Evolutionary conservation across 1,140 invertebrate genomes (phyloP), one percentile per base, ranked within the genome.

Genomic region (Penaeus chinensis): DNA sequence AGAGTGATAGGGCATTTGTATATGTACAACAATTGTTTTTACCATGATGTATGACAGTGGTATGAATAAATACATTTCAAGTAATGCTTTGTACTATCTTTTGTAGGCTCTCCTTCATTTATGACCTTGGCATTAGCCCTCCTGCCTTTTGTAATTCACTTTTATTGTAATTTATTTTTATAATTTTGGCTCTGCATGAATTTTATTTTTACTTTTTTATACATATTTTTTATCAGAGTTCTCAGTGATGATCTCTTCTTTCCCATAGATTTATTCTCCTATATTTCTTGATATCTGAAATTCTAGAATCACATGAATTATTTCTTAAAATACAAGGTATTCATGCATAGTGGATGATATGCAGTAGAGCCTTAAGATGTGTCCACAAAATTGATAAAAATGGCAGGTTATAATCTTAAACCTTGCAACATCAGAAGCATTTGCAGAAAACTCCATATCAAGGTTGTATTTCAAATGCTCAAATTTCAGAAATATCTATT

Each of bases 61-160:
- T 82, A 87, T 87, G 86, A 87, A 87, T 87, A 87, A 87, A 87
- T 83, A 87, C 79, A 87, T 87, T 87, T 87, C 80, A 87, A 87
- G 86, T 87, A 87, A 82, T 87, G 86, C 80, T 87, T 87, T 83
- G 86, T 87, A 47, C 86, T 87, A 78, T 87, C 80, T 82, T 83
- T 83, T 78, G 74, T 87, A 87, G 69, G 86, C 74, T 54, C 82
- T 87, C 86, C 86, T 83, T 87, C 86, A 82, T 77, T 77, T 83
- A 65, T 71, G n/a, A 65, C 86, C 86, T 87, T 83, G 86, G 86
- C 86, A 87, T 87, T 87, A 87, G 86, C 86, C 86, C 86, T 87
- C 86, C 61, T 87, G 86, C 86, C 86, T 87, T 74, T 71, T 79
- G 54, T 82, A 22, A 71, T 82, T 76, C 77, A 47, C 24, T 60